Evolutionary conservation across 2,113 vertebrate genomes (phyloP), one percentile per base, ranked within the genome.

Genomic region (Ramphastos sulfuratus): DNA sequence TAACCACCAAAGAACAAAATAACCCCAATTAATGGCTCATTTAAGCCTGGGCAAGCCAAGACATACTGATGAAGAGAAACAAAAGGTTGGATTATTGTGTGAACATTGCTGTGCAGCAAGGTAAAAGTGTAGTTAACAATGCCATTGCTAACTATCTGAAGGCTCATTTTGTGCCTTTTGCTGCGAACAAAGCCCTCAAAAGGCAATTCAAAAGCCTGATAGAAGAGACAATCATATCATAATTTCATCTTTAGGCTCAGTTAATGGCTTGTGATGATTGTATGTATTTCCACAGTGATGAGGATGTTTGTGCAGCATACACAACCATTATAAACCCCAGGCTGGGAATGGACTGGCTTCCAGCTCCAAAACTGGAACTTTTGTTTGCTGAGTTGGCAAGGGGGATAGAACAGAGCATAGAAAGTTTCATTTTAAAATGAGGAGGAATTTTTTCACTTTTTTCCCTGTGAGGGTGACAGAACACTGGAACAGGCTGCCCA

Each of bases 111-210:
- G 35, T 61, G 25, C 64, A 71, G 60, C 33, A 70, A 76, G 82
- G 50, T 44, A 59, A 50, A 59, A 79, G 12, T 12, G 52, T 21
- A 11, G 2, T 64, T 77, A 90, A 84, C 70, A 69, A 37, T 33
- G 46, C 31, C 30, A 28, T 6, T 63, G 39, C 82, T 87, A 87
- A 59, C 52, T 33, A 35, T 37, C 79, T 35, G n/a, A 46, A 48
- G 21, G 79, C 56, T 90, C 82, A 64, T 91, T 91, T 89, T 52
- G 56, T 85, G 88, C 52, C 58, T 95, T 94, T 66, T 64, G 72
- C 85, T 60, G 37, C 37, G 88, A 95, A 85, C 64, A 87, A 93
- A 93, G 59, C 61, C 76, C 75, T 80, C 6, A 0, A 50, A 73
- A 95, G 35, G 64, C 21, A 21, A 93, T 85, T 93, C 50, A 81